These are phyloP conservation scores for Luscinia luscinia DNA, from an alignment of 2,797 vertebrate genomes.

Conservation along the genomic window DNA sequence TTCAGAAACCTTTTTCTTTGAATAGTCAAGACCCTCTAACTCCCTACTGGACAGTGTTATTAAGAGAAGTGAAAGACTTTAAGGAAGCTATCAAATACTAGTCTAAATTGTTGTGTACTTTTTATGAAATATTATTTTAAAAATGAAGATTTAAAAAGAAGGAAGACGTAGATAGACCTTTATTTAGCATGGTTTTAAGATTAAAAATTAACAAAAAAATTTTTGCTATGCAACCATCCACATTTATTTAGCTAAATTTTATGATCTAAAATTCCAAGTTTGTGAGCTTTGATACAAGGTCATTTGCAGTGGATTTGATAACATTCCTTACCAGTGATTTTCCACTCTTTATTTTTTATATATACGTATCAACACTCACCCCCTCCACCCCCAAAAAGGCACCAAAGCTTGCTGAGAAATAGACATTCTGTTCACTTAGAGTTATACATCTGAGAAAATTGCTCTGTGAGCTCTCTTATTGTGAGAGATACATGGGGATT, in stretches of 20 bases:
- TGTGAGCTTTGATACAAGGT: background rate
- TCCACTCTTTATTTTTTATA: conserved; percentile 12
- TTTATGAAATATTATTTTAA: background rate
- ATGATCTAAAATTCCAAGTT: background rate
- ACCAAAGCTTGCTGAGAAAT: conserved; percentile 5
- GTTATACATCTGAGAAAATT: conserved; percentile 33
- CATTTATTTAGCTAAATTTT: background rate
- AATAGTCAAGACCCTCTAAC: background rate
- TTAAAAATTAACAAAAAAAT: background rate
- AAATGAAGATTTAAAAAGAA: background rate
- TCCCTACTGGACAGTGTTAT: background rate
- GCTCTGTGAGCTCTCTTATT: background rate
- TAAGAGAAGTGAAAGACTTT: background rate
- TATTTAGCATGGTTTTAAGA: background rate
- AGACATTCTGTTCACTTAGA: background rate
- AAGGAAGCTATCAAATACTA: background rate
- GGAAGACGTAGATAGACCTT: background rate
- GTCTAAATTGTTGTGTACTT: background rate
- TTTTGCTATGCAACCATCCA: background rate
- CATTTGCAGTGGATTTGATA: background rate
- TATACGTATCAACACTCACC: background rate
- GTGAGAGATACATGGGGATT: background rate
- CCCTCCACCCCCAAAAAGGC: rapidly evolving
- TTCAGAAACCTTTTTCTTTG: background rate
- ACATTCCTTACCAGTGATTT: background rate